Percentiles rank a stretch among this genome's conserved stretches.
Evolutionary conservation across 2,797 vertebrate species (phyloP).

Genomic region (Platalea minor): DNA sequence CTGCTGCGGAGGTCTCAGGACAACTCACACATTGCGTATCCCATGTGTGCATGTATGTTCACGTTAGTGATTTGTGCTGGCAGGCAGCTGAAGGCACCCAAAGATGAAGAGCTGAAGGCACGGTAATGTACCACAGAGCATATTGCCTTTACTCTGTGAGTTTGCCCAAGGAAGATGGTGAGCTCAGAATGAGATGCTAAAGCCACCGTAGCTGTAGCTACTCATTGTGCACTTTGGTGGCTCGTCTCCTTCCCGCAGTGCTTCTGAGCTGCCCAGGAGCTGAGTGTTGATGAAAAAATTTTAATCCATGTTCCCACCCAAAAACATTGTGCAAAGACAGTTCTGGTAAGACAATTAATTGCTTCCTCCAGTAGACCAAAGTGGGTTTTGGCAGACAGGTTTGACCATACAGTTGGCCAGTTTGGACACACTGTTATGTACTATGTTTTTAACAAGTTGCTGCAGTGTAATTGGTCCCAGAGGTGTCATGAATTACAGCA

Average conservation of each 20-base stretch:
- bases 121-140: background rate
- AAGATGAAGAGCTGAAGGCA: background rate
- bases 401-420: background rate
- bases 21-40: fast-evolving
- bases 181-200: background rate
- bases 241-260: background rate
- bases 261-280: background rate
- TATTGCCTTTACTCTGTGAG: background rate
- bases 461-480: background rate
- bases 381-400: background rate
- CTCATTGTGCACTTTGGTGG: background rate
- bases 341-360: background rate
- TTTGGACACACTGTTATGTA: fast-evolving
- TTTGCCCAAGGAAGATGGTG: background rate
- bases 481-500: background rate
- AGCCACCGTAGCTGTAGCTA: background rate
- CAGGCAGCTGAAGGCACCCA: background rate
- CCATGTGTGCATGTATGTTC: fast-evolving
- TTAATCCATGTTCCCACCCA: background rate
- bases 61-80: background rate
- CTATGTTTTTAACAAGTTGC: background rate
- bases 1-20: background rate
- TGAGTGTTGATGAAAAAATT: fast-evolving
- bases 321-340: background rate
- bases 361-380: background rate